Base-by-base conservation (phyloP, 2,113 vertebrate species). In the Spilogale gracilis region DNA sequence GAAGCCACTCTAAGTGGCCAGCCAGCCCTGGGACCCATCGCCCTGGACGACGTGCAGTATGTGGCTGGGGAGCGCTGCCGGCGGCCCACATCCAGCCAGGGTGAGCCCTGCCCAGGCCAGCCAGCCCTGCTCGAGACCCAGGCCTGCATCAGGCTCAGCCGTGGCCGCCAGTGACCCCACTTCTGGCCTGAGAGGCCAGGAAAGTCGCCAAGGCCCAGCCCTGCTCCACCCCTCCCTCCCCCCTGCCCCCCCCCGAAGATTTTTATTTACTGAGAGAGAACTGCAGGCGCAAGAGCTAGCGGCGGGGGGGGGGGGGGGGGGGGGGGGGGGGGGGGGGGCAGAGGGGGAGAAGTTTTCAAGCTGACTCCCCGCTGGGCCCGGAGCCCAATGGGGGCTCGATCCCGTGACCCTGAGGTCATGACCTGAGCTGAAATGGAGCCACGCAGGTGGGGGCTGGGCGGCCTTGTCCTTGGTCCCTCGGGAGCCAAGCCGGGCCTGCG, bases 11-110 rank as follows among this genome's bases (percentile, higher is more conserved):
- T 98, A 0, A 10, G 32, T 0, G 95, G 95, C 18, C 98, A 98
- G 97, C 98, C 98, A 0, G 97, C 93, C 60, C 79, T 95, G 38
- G 98, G 98, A 43, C 98, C 98, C 0, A 96, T 99, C 0, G 98
- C 99, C 0, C 88, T 99, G 88, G 99, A 99, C 0, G 99, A 99
- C 2, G 30, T 99, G 0, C 0, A 20, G 38, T 99, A 99, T 67
- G 78, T 86, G 0, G 0, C 83, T 0, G n/a, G 93, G 2, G n/a
- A 30, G 11, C 92, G 12, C 30, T 99, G 99, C 79, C 87, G 78
- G 81, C 38, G 1, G 45, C 61, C 81, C 1, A 2, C 10, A 1
- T n/a, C 84, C 20, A 58, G 58, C 43, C 20, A 0, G 0, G 95
- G 91, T 92, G 32, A 69, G 50, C 67, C 1, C 54, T 16, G 71